Evolutionary conservation across 2,113 vertebrate species (phyloP).

Genomic region (Parotia lawesii): DNA sequence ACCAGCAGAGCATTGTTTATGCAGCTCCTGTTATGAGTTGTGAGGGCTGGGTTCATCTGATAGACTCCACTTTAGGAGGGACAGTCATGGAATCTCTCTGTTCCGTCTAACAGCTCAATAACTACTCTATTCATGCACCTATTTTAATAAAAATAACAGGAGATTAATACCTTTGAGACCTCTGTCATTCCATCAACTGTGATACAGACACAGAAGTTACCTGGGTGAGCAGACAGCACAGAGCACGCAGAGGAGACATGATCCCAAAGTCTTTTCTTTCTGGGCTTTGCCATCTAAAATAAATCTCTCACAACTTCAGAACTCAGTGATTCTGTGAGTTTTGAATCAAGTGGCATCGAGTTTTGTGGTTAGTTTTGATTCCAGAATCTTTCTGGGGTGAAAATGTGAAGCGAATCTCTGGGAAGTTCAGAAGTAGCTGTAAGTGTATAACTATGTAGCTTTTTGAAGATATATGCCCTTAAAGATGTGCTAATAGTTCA

Average conservation of each 20-base stretch:
- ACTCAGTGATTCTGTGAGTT: not conserved
- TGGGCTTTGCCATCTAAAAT: not conserved
- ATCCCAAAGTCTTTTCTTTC: not conserved
- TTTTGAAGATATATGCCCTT: not conserved
- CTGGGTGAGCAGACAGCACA: not conserved
- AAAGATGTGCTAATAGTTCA: not conserved
- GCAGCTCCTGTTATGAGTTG: fast-evolving
- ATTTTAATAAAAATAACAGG: not conserved
- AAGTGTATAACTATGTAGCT: not conserved
- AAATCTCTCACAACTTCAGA: not conserved
- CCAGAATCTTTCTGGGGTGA: not conserved
- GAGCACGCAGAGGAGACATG: not conserved
- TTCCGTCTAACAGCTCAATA: not conserved
- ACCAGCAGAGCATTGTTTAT: not conserved
- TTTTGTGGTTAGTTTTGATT: not conserved
- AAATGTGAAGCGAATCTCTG: not conserved
- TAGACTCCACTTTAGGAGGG: not conserved
- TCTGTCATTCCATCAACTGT: not conserved
- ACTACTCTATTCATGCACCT: not conserved
- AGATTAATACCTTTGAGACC: not conserved
- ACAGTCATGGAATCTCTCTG: not conserved
- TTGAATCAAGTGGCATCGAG: not conserved
- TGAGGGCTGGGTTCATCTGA: not conserved
- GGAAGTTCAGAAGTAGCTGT: not conserved
- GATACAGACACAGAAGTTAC: not conserved